phyloP scores from a whole-genome alignment of 2,888 invertebrate species.

The Drosophila prolongata region DNA sequence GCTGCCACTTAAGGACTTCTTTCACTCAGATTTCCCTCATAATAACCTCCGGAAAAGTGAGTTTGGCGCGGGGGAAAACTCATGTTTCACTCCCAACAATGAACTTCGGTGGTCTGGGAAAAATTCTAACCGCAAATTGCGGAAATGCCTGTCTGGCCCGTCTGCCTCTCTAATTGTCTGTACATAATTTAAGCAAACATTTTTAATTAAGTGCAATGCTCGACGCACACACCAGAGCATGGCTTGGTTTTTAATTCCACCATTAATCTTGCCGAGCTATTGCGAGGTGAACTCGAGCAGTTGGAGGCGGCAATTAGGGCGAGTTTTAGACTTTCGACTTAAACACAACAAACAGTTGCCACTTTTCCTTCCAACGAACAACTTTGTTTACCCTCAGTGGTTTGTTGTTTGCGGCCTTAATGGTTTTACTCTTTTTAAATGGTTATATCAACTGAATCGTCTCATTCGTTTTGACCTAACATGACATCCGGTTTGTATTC shows the following conservation, averaged over 20 bases:
- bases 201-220: constrained; percentile 65
- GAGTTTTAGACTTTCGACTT: constrained; percentile 20
- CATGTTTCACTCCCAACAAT: constrained; percentile 30
- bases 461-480: too few species aligned
- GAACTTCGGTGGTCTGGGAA: constrained; percentile 17
- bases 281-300: constrained; percentile 42
- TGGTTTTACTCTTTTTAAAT: constrained; percentile 13
- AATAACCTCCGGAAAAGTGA: constrained; percentile 15
- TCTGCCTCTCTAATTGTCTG: constrained; percentile 64
- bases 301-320: constrained; percentile 28
- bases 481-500: not conserved
- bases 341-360: constrained; percentile 37
- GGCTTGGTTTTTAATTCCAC: constrained; percentile 46
- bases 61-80: constrained; percentile 7
- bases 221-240: constrained; percentile 31
- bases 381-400: constrained; percentile 29
- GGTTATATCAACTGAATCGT: constrained; percentile 2
- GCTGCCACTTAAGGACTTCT: constrained; percentile 27
- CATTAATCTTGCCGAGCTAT: constrained; percentile 45
- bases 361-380: constrained; percentile 23
- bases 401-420: not conserved
- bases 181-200: constrained; percentile 60
- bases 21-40: constrained; percentile 20
- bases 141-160: constrained; percentile 45
- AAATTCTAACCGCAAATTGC: constrained; percentile 45